Evolutionary conservation across 1,140 invertebrate genomes (phyloP).

Genomic region (Calosoma granatense): DNA sequence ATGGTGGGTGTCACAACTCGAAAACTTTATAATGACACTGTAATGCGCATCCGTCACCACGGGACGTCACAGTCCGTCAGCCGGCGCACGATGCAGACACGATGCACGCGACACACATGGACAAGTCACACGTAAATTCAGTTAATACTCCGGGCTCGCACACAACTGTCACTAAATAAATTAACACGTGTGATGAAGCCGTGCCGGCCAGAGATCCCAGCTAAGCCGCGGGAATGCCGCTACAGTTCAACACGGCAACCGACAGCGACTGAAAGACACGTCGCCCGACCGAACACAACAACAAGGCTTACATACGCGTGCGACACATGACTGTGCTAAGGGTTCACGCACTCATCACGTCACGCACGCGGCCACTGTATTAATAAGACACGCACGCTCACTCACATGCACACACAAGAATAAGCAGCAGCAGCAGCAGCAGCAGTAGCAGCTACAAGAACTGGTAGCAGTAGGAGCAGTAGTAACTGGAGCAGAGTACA

Average conservation of each 20-base stretch:
- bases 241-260: no score
- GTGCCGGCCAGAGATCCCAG: no score
- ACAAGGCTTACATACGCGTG: no score
- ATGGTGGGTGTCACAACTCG: constrained; percentile 4
- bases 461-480: neutral
- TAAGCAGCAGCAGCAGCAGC: neutral
- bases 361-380: neutral
- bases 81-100: neutral
- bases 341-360: neutral
- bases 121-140: neutral
- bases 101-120: neutral
- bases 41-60: constrained; percentile 28
- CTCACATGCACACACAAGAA: neutral
- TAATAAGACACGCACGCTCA: neutral
- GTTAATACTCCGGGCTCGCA: no score
- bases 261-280: no score
- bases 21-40: constrained; percentile 1
- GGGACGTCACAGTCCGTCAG: constrained; percentile 14
- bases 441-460: neutral
- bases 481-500: neutral
- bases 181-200: neutral
- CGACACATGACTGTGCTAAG: no score
- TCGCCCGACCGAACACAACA: no score
- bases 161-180: neutral
- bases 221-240: no score